phyloP scores from a whole-genome alignment of 2,888 invertebrate species.

The Diloba caeruleocephala region DNA sequence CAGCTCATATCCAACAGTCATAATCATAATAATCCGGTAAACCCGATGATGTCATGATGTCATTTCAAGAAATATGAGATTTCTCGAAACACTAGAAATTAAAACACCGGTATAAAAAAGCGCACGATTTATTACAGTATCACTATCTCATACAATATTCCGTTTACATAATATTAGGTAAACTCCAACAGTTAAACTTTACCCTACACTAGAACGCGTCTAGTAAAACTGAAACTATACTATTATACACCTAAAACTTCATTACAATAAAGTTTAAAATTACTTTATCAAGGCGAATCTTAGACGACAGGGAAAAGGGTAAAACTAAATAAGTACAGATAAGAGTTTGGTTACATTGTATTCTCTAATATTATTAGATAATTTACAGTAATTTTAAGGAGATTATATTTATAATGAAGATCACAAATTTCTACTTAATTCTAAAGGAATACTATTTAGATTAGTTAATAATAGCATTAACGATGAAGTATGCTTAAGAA shows the following conservation, averaged over 20 bases:
- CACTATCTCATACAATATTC: conserved; percentile 66
- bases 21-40: too few species aligned
- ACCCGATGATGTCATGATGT: too few species aligned
- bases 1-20: too few species aligned
- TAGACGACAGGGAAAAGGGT: conserved; percentile 49
- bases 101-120: conserved; percentile 63
- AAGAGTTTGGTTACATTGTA: conserved; percentile 39
- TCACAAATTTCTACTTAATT: conserved; percentile 58
- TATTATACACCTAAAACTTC: conserved; percentile 56
- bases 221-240: conserved; percentile 61
- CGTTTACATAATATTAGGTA: conserved; percentile 58
- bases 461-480: conserved; percentile 36
- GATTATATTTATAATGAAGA: conserved; percentile 53
- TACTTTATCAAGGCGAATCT: conserved; percentile 60
- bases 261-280: conserved; percentile 53
- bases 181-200: conserved; percentile 62
- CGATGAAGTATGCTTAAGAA: neutral
- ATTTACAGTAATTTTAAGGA: conserved; percentile 51
- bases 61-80: too few species aligned
- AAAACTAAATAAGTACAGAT: conserved; percentile 52
- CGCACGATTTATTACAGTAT: conserved; percentile 70
- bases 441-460: conserved; percentile 52
- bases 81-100: conserved; percentile 11
- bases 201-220: conserved; percentile 54
- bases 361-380: conserved; percentile 33